Base-by-base conservation (phyloP, 1,140 invertebrate genomes). In the Eurytemora carolleeae region DNA sequence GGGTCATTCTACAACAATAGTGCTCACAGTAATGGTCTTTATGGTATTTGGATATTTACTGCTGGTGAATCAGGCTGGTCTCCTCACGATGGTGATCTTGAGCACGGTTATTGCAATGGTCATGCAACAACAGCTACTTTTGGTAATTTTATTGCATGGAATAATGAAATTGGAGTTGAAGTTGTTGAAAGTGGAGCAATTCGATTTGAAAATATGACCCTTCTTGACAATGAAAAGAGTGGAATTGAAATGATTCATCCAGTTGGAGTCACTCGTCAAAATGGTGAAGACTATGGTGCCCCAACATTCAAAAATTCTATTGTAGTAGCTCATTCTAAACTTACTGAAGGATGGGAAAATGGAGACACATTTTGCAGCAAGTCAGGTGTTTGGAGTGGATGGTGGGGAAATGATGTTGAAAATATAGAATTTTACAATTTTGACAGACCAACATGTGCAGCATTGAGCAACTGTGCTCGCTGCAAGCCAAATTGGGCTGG, bases 171-270 rank as follows among this genome's bases (percentile, higher is more conserved):
- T 0, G 64, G 64, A 2, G 64, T 62, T 1, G 64, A 65, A 59
- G 63, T 64, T 17, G 64, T 65, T 1, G 21, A 63, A 17, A 62
- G 64, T 19, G 58, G 59, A 2, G 31, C 25, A 15, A 26, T 63
- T 1, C 62, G 63, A 59, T 63, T 65, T 62, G 61, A 65, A n/a
- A 60, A 64, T 31, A 63, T 65, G 19, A 62, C 63, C 2, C 18
- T 55, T 15, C 24, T 65, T 15, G 63, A 65, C 24, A 65, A 65
- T 20, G 31, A 65, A 22, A 19, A 55, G 7, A 53, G 61, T 2
- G 64, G 64, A 3, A n/a, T 65, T 7, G 64, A 65, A 52, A 63
- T 65, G 62, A 62, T 65, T 2, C 53, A 65, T 53, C 23, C 63
- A 22, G n/a, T 53, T 1, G 64, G 64, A n/a, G 23, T 21, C 2